Conservation (phyloP, 2,113 vertebrate species). For the Saimiri boliviensis region DNA sequence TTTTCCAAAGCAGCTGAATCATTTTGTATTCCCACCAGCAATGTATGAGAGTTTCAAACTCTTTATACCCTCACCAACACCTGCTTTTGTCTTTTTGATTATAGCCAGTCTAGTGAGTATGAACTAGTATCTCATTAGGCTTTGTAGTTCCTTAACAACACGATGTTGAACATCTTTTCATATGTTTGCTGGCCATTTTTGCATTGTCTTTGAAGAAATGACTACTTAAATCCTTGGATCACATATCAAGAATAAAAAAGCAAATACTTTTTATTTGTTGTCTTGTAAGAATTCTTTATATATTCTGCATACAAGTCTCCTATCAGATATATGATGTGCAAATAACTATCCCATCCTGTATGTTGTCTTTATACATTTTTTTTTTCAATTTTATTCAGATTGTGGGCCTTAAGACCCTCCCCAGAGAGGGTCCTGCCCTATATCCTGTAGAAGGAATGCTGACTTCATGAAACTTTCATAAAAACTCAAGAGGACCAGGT, state of each 20-base stretch:
- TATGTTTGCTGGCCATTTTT: not conserved
- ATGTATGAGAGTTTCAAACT: not conserved
- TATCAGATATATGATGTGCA: not conserved
- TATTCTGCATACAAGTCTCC: not conserved
- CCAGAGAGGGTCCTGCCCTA: no score
- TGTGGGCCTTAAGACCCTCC: no score
- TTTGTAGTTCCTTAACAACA: not conserved
- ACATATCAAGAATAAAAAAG: not conserved
- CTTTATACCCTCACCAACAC: not conserved
- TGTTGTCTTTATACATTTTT: not conserved
- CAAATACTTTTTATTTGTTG: not conserved
- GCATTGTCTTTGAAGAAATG: not conserved
- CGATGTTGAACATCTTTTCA: not conserved
- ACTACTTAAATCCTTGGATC: not conserved
- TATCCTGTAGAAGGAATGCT: no score
- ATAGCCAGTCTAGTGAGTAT: not conserved
- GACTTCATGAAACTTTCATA: no score
- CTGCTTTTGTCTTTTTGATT: not conserved
- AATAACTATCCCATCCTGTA: not conserved
- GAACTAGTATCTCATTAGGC: not conserved
- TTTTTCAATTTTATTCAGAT: not conserved
- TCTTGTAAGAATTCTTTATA: not conserved
- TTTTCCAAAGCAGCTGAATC: not conserved
- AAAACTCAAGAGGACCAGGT: no score
- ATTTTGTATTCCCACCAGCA: not conserved